Base-by-base conservation (phyloP, 2,888 invertebrate species). In the Netelia fuscicornis region DNA sequence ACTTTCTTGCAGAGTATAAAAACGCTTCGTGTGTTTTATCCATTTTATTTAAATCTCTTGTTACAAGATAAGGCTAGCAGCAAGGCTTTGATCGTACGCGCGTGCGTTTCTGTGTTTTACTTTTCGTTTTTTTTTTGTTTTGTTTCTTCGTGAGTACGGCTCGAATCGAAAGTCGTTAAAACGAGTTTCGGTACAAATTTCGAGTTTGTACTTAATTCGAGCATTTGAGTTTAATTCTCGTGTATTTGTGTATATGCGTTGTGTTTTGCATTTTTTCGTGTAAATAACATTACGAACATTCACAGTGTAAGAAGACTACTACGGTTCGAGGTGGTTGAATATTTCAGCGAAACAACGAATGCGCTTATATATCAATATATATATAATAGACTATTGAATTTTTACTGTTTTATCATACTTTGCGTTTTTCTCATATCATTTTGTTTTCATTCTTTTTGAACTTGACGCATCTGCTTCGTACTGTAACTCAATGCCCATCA, bases 1-100 rank as follows among this genome's bases (percentile, higher is more conserved):
- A 1, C 2, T 48, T 48, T 48, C 1, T 10, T 48, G 1, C 20
- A 17, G 1, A 42, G 6, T n/a, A 65, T 10, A 52, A 70, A 80
- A 81, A 60, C 54, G 37, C 60, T 13, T 20, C 58, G 9, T 56
- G 80, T 87, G 68, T 86, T 87, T 86, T 83, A 79, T 86, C 77
- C 20, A 71, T 88, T 91, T 92, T 92, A 92, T 92, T 92, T 86
- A 88, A 92, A 90, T 88, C 86, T 90, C 87, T 88, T 89, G 89
- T 92, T 92, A 92, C 92, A 92, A 91, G 87, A 89, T 90, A 91
- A 92, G 90, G 90, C 90, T 91, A 91, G 89, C 89, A 90, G 90
- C 91, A 90, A 91, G 90, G 90, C 90, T 90, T 90, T 87, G 87
- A 90, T 90, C 89, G 91, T 89, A 90, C 89, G 89, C 88, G 89